Evolutionary conservation across 2,888 invertebrate genomes (phyloP), one percentile per base, ranked within the genome.

Genomic region (Luffia ferchaultella): DNA sequence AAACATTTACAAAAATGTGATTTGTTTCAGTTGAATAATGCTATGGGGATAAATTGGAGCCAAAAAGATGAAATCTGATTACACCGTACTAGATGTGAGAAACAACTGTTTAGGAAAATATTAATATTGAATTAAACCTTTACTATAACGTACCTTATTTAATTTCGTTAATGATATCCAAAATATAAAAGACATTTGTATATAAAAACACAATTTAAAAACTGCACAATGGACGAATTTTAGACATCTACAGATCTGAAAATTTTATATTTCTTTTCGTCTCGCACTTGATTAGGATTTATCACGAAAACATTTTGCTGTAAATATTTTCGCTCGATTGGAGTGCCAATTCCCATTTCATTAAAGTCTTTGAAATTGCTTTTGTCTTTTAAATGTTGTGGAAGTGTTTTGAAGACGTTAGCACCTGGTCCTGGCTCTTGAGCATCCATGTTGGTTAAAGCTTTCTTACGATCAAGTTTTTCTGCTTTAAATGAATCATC

Each of bases 261-360:
- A 74, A 77, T 79, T 65, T 77, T 80, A 52, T 57, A 54, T 56
- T 72, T 72, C 66, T 70, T 77, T 53, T 75, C 74, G 16, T 72
- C 67, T 49, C 62, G 59, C 44, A 65, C 52, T 52, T 68, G 66
- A 52, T 62, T 63, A 18, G 64, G 30, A 12, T 30, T 3, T 30
- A 30, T 30, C 3, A 12, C 12, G 12, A 30, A 30, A 30, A 30
- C 30, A 30, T 30, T 30, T 3, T 30, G 30, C 12, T 30, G 30
- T 30, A 12, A 7, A 30, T 7, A 30, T 30, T 30, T 30, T 30
- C 30, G 30, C 12, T 30, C 30, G 12, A 7, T 30, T 30, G 3
- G 30, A 30, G 30, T 12, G 5, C 30, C 30, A 30, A 12, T 3
- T 3, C 5, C 3, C 12, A 30, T 12, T 30, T 30, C 30, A 7